Conservation (phyloP, 1,140 invertebrate species). For the Hycleus phaleratus region DNA sequence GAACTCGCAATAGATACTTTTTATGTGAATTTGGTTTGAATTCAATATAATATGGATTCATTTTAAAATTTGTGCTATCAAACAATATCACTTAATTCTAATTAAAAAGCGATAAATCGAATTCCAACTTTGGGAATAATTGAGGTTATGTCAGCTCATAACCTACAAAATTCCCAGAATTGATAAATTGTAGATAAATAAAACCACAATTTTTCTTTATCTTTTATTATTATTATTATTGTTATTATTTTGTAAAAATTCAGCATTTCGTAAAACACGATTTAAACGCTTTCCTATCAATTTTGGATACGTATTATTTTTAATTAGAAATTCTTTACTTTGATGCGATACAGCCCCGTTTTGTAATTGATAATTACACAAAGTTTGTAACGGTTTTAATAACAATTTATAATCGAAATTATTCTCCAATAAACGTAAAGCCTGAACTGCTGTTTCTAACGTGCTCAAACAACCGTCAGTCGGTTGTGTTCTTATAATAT, state of each 20-base stretch:
- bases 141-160: neutral
- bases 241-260: too few species aligned
- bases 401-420: constrained; percentile 58
- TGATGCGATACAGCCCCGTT: constrained; percentile 89
- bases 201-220: too few species aligned
- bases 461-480: constrained; percentile 87
- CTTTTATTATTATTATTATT: too few species aligned
- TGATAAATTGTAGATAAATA: too few species aligned
- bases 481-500: constrained; percentile 89
- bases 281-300: constrained; percentile 71
- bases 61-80: neutral
- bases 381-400: constrained; percentile 67
- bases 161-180: neutral
- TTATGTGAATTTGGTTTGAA: constrained; percentile 25
- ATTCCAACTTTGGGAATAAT: neutral
- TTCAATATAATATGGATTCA: constrained; percentile 5
- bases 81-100: neutral
- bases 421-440: constrained; percentile 68
- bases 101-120: too few species aligned
- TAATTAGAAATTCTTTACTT: constrained; percentile 82
- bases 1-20: constrained; percentile 30
- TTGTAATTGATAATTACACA: constrained; percentile 79
- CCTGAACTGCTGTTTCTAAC: constrained; percentile 79
- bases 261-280: constrained; percentile 37
- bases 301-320: constrained; percentile 78